A percentile compares a stretch with the other conserved stretches of the same genome.
Conservation (phyloP, 2,888 invertebrate species). For the Limenitis camilla region DNA sequence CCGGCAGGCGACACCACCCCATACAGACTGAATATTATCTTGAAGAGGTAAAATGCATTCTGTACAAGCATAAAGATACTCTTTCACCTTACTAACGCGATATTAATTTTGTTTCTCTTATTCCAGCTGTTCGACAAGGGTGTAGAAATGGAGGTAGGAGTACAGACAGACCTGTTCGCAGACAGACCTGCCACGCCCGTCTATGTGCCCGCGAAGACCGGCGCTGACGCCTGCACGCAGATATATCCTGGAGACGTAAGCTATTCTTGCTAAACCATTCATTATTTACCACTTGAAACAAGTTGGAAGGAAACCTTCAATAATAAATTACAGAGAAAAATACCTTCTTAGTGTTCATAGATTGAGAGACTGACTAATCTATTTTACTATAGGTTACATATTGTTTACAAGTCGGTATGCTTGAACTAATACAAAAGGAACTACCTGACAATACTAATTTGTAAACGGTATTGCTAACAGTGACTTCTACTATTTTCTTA, state of each 20-base stretch:
- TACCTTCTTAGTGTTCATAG: too few relatives aligned
- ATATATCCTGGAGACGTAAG: slow-evolving; percentile 91
- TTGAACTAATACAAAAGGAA: too few relatives aligned
- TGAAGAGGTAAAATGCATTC: neutral
- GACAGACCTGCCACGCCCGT: slow-evolving; percentile 87
- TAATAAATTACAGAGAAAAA: too few relatives aligned
- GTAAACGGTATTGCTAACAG: too few relatives aligned
- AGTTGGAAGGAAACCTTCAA: too few relatives aligned
- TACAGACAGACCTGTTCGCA: slow-evolving; percentile 90
- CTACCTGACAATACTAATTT: too few relatives aligned
- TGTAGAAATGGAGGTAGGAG: slow-evolving; percentile 83
- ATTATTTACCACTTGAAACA: neutral
- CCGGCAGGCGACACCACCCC: slow-evolving; percentile 88
- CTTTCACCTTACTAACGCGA: neutral
- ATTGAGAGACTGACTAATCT: too few relatives aligned
- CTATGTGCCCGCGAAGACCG: slow-evolving; percentile 86
- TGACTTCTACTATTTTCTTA: too few relatives aligned
- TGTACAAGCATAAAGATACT: neutral
- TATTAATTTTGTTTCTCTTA: neutral
- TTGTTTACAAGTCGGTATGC: too few relatives aligned
- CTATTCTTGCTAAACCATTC: neutral
- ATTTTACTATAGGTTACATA: too few relatives aligned
- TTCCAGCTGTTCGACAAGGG: slow-evolving; percentile 80
- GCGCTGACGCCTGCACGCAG: slow-evolving; percentile 88
- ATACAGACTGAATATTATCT: slow-evolving; percentile 84